Conservation (phyloP, 2,888 invertebrate species). For the Caenorhabditis panamensis region DNA sequence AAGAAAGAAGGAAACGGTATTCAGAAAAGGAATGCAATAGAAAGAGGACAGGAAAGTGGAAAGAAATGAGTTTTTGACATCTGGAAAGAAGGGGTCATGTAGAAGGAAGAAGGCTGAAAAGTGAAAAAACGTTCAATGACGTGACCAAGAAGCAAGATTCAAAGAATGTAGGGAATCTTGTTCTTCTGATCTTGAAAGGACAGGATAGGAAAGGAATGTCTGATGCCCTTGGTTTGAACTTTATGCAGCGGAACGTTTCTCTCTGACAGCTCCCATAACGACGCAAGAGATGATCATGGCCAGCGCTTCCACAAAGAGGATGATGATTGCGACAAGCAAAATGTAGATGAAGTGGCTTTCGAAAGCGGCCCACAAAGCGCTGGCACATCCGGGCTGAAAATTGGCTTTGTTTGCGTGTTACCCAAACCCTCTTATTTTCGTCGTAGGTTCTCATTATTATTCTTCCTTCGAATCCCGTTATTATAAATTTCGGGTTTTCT, state of each 20-base stretch:
- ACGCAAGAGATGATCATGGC: conserved; percentile 72
- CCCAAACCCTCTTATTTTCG: not conserved
- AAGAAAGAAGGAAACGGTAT: not conserved
- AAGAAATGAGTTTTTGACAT: too few species aligned
- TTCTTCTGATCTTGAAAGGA: too few species aligned
- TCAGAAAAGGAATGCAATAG: not conserved
- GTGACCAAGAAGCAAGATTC: too few species aligned
- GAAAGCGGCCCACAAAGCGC: conserved; percentile 56
- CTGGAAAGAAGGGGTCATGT: not conserved
- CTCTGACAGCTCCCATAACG: conserved; percentile 65
- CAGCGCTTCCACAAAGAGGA: conserved; percentile 69
- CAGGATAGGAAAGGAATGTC: too few species aligned
- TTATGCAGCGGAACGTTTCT: conserved; percentile 56
- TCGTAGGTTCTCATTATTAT: not conserved
- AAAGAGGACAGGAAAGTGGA: not conserved
- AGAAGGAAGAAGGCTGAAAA: not conserved
- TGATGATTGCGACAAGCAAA: conserved; percentile 59
- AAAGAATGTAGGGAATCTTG: too few species aligned
- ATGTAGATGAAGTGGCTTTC: conserved; percentile 65
- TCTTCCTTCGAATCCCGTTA: not conserved
- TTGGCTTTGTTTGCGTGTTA: conserved; percentile 22
- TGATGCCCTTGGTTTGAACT: too few species aligned
- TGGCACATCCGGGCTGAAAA: conserved; percentile 69
- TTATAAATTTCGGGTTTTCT: not conserved
- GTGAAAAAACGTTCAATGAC: not conserved